A percentile compares a stretch with the other conserved stretches of the same genome.
Evolutionary conservation across 2,113 vertebrate species (phyloP).

Genomic region (Gobio gobio): DNA sequence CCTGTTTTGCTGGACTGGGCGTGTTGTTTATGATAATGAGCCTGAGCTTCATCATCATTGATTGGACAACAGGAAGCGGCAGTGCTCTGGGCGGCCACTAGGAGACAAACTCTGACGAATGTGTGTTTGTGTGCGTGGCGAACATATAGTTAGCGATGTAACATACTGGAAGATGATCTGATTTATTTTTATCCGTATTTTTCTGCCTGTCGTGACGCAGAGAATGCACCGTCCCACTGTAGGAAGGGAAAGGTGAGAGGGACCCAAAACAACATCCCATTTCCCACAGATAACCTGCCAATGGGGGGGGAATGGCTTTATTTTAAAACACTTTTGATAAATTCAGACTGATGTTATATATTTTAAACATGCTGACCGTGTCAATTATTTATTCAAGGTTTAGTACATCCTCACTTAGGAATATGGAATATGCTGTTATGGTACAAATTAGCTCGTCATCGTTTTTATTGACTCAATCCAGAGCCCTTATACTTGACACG

Average conservation of each 20-base stretch:
- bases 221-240: background rate
- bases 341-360: background rate
- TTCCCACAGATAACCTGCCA: background rate
- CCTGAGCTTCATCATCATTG: slow-evolving; percentile 94
- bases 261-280: background rate
- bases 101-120: slow-evolving; percentile 49
- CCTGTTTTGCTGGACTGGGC: slow-evolving; percentile 88
- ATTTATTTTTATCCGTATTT: slow-evolving; percentile 22
- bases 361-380: background rate
- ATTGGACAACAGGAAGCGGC: slow-evolving; percentile 84
- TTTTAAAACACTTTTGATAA: background rate
- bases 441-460: background rate
- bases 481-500: slow-evolving; percentile 23
- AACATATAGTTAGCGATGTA: background rate
- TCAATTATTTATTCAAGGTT: slow-evolving; percentile 10
- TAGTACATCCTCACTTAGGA: slow-evolving; percentile 11
- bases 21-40: slow-evolving; percentile 97
- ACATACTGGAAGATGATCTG: slow-evolving; percentile 16
- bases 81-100: slow-evolving; percentile 87
- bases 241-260: slow-evolving; percentile 1
- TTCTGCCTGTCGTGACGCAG: background rate
- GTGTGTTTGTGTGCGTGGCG: slow-evolving; percentile 12
- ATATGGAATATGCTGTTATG: background rate
- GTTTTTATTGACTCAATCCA: slow-evolving; percentile 46
- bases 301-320: background rate